These are phyloP conservation scores for Eudemis profundana DNA, from an alignment of 2,888 invertebrate genomes.

Conservation along the genomic window DNA sequence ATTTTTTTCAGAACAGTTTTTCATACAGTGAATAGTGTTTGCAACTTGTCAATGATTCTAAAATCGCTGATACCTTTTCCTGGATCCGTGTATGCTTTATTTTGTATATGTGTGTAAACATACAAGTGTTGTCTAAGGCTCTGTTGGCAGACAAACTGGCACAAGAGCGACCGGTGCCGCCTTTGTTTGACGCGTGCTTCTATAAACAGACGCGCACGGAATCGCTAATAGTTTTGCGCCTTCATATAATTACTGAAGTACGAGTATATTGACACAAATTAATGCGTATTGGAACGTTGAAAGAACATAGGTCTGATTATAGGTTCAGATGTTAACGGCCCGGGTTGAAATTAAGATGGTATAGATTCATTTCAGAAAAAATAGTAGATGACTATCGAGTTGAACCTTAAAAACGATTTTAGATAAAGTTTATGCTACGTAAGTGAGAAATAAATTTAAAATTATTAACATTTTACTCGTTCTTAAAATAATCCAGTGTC, in stretches of 20 bases:
- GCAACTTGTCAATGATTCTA: background rate
- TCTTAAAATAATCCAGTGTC: no score
- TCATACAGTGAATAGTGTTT: background rate
- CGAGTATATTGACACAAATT: no score
- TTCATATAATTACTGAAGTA: constrained; percentile 25
- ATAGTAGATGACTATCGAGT: no score
- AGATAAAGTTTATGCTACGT: no score
- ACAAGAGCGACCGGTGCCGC: constrained; percentile 64
- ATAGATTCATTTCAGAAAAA: no score
- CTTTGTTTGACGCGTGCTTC: constrained; percentile 55
- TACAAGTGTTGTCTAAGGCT: constrained; percentile 45
- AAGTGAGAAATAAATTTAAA: no score
- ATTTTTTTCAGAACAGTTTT: background rate
- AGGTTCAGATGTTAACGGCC: no score
- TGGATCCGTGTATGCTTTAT: constrained; percentile 1
- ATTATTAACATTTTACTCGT: no score
- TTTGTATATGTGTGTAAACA: constrained; percentile 11
- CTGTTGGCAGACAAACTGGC: constrained; percentile 60
- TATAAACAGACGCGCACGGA: constrained; percentile 34
- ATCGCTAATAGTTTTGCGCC: constrained; percentile 29
- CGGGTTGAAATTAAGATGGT: no score
- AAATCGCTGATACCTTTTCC: background rate
- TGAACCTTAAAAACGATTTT: no score
- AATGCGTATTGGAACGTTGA: no score
- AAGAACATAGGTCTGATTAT: no score